A percentile compares a stretch with the other conserved stretches of the same genome.
Evolutionary conservation across 2,113 vertebrate genomes (phyloP).

Genomic region (Charadrius vociferus): DNA sequence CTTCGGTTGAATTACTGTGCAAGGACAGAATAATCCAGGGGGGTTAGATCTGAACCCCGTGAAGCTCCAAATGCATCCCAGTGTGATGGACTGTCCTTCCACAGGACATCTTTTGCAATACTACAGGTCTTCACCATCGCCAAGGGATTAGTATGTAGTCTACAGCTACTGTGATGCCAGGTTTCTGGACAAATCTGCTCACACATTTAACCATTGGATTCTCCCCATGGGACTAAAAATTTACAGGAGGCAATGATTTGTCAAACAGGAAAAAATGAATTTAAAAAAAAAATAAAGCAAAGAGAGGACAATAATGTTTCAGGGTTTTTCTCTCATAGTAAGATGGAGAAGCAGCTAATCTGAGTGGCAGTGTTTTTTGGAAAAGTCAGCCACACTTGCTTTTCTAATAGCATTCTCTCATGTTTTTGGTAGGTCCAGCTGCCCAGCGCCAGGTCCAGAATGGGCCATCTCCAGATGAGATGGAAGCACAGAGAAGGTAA

Average conservation of each 20-base stretch:
- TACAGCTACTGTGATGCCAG: fast-evolving
- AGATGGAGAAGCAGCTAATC: neutral
- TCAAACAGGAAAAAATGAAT: neutral
- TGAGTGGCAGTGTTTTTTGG: neutral
- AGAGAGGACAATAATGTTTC: neutral
- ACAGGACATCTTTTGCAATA: neutral
- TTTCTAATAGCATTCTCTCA: neutral
- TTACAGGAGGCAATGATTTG: neutral
- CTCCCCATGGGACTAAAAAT: neutral
- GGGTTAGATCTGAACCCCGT: neutral
- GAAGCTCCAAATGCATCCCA: neutral
- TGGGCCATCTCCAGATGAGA: constrained; percentile 93
- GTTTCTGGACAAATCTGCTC: neutral
- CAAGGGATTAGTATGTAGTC: neutral
- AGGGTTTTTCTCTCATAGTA: neutral
- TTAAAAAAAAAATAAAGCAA: neutral
- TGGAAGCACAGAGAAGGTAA: constrained; percentile 93
- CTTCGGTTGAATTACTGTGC: neutral
- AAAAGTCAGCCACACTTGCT: neutral
- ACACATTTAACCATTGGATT: neutral
- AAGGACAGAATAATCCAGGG: neutral
- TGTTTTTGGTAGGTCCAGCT: constrained; percentile 83
- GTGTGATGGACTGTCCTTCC: neutral
- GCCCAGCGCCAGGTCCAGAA: constrained; percentile 91
- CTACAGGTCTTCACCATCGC: neutral